phyloP scores from a whole-genome alignment of 2,797 vertebrate species.

The Pseudochirops cupreus region DNA sequence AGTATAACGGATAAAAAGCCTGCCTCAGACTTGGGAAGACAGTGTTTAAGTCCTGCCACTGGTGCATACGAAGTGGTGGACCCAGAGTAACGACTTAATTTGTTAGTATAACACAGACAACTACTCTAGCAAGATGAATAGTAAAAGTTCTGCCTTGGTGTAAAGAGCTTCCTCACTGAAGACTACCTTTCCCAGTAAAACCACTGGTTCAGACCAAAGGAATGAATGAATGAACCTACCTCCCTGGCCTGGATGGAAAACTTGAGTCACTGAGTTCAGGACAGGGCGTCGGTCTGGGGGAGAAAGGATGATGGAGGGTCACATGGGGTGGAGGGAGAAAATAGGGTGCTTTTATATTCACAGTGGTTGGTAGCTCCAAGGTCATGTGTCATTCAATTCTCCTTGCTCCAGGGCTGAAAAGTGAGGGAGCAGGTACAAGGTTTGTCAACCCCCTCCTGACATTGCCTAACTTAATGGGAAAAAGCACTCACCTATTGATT shows the following conservation, averaged over 20 bases:
- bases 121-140: not conserved
- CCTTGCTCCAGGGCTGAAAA: not conserved
- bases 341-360: slow-evolving; percentile 16
- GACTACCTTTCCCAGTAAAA: not conserved
- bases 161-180: not conserved
- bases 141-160: not conserved
- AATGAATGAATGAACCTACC: not conserved
- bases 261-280: slow-evolving; percentile 42
- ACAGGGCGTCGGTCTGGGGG: slow-evolving; percentile 7
- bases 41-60: not conserved
- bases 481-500: not conserved
- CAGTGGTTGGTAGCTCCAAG: not conserved
- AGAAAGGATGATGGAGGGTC: slow-evolving; percentile 44
- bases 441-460: not conserved
- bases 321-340: slow-evolving; percentile 46
- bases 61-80: not conserved
- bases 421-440: not conserved
- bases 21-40: not conserved
- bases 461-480: not conserved
- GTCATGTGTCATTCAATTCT: not conserved
- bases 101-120: not conserved
- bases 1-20: not conserved
- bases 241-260: slow-evolving; percentile 47
- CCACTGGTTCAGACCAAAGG: not conserved
- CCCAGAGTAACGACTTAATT: not conserved